Percentiles rank a stretch among this genome's conserved stretches.
Conservation (phyloP, 2,113 vertebrate species). For the Vulpes lagopus region DNA sequence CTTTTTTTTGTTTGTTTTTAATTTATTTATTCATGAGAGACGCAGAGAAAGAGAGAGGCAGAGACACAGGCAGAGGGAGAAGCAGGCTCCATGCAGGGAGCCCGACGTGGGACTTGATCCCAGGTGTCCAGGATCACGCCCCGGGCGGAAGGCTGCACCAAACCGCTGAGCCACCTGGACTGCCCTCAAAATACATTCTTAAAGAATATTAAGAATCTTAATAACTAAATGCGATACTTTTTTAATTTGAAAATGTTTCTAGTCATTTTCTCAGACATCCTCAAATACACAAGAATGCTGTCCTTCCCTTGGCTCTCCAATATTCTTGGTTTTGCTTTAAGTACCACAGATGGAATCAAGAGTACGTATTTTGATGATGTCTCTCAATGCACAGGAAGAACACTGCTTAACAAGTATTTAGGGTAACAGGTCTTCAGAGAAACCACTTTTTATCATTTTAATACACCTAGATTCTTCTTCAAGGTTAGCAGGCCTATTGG, state of each 20-base stretch:
- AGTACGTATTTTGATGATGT: background rate
- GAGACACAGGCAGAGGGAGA: too few relatives aligned
- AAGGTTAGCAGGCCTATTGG: background rate
- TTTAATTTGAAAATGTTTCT: background rate
- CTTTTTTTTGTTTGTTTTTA: background rate
- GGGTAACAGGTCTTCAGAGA: background rate
- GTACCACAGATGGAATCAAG: background rate
- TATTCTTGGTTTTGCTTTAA: background rate
- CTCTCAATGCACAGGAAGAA: background rate
- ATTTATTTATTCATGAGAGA: too few relatives aligned
- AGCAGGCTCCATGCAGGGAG: too few relatives aligned
- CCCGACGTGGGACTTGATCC: too few relatives aligned
- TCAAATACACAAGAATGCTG: background rate
- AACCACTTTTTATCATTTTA: background rate
- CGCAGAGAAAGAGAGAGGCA: too few relatives aligned
- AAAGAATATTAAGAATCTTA: background rate
- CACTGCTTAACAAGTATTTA: background rate
- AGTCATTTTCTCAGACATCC: background rate
- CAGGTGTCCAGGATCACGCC: too few relatives aligned
- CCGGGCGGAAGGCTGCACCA: too few relatives aligned
- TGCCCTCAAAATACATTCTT: slow-evolving; percentile 15
- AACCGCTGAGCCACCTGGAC: too few relatives aligned
- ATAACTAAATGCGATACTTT: background rate
- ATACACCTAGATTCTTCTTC: background rate
- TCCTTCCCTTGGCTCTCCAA: background rate